phyloP scores from a whole-genome alignment of 2,888 invertebrate genomes.

The Cybosia mesomella region DNA sequence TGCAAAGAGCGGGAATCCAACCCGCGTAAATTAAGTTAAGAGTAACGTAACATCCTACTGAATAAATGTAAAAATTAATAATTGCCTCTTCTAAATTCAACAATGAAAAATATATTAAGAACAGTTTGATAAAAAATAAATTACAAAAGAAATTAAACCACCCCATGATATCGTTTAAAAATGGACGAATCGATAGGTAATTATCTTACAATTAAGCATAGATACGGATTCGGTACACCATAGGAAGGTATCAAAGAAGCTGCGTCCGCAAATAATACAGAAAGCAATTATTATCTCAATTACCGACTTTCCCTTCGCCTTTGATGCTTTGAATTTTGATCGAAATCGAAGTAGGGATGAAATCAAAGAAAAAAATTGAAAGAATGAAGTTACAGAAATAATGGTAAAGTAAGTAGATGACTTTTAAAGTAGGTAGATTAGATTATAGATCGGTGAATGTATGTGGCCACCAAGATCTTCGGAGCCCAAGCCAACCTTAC shows the following conservation, averaged over 20 bases:
- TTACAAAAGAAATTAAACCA: constrained; percentile 29
- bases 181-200: constrained; percentile 55
- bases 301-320: constrained; percentile 68
- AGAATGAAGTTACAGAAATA: constrained; percentile 63
- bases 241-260: constrained; percentile 60
- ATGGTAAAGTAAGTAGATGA: not conserved
- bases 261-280: constrained; percentile 72
- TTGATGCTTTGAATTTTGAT: constrained; percentile 79
- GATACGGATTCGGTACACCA: constrained; percentile 47
- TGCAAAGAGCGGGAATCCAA: not conserved
- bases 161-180: constrained; percentile 20
- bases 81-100: not conserved
- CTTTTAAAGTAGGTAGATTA: not conserved
- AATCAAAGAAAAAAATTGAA: constrained; percentile 76
- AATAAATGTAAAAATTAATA: not conserved
- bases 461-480: no score
- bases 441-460: not conserved
- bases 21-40: not conserved
- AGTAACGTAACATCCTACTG: not conserved
- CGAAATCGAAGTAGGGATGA: constrained; percentile 71
- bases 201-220: constrained; percentile 65
- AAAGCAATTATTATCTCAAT: constrained; percentile 80
- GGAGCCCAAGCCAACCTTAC: no score
- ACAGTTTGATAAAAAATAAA: not conserved
- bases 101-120: not conserved